Percentiles rank a stretch among this genome's conserved stretches.
Evolutionary conservation across 2,888 invertebrate species (phyloP).

Genomic region (Stenodera caucasica): DNA sequence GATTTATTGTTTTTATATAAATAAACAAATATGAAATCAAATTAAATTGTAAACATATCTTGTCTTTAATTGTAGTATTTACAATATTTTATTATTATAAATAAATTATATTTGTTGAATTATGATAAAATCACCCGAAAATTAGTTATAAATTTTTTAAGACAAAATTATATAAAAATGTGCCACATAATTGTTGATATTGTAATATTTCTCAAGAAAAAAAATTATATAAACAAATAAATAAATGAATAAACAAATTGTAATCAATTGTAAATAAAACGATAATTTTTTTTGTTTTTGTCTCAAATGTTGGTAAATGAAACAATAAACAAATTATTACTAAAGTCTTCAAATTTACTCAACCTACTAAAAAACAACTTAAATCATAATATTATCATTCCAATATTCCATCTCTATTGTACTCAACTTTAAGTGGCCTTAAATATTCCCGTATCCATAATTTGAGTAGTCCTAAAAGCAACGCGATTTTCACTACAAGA

Average conservation of each 20-base stretch:
- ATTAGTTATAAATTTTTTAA: background rate
- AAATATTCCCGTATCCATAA: too few species aligned
- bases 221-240: too few species aligned
- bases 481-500: too few species aligned
- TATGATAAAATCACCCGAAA: background rate
- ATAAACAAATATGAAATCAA: too few species aligned
- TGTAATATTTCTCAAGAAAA: constrained; percentile 21
- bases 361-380: too few species aligned
- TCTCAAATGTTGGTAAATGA: constrained; percentile 14
- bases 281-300: constrained; percentile 18
- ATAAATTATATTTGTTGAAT: constrained; percentile 3
- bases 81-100: background rate
- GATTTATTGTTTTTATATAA: too few species aligned
- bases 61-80: background rate
- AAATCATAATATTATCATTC: too few species aligned
- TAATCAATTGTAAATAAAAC: constrained; percentile 27
- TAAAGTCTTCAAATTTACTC: background rate
- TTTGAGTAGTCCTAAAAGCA: too few species aligned
- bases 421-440: too few species aligned
- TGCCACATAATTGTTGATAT: constrained; percentile 30
- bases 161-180: constrained; percentile 20
- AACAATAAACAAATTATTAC: constrained; percentile 10
- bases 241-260: constrained; percentile 19
- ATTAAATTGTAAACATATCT: constrained; percentile 2
- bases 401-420: too few species aligned